Percentiles rank a stretch among this genome's conserved stretches.
phyloP scores from a whole-genome alignment of 2,113 vertebrate genomes.

The Pterophyllum scalare region DNA sequence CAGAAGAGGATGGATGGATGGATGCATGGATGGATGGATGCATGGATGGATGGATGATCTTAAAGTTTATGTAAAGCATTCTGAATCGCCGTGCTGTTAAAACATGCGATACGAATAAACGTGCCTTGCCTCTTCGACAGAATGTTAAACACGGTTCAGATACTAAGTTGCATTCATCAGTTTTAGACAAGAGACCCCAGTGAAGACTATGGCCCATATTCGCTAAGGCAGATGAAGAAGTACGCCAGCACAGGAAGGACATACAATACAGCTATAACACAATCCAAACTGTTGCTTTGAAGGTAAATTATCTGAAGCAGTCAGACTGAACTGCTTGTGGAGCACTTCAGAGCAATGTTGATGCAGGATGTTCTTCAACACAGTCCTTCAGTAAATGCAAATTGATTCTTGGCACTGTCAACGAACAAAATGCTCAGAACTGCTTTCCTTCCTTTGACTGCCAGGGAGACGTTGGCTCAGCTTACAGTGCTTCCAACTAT shows the following conservation, averaged over 20 bases:
- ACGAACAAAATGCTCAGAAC: constrained; percentile 34
- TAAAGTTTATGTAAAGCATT: background rate
- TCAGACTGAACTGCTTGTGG: background rate
- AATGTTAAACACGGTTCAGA: background rate
- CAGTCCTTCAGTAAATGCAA: constrained; percentile 10
- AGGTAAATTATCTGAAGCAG: background rate
- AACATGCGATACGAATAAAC: background rate
- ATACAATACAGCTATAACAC: background rate
- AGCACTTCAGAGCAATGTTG: background rate
- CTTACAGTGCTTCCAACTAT: constrained; percentile 1
- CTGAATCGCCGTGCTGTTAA: background rate
- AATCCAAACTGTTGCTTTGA: background rate
- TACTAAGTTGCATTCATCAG: background rate
- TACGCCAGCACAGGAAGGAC: background rate
- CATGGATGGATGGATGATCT: no score
- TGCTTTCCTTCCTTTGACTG: constrained; percentile 28
- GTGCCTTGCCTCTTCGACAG: background rate
- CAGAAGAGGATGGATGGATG: no score
- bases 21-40: no score
- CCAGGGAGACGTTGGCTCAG: constrained; percentile 35
- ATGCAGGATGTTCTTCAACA: constrained; percentile 7
- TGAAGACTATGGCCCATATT: background rate
- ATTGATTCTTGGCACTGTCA: constrained; percentile 8
- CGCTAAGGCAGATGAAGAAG: background rate
- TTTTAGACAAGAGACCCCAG: background rate